Conservation (phyloP, 2,113 vertebrate genomes). For the Addax nasomaculatus region DNA sequence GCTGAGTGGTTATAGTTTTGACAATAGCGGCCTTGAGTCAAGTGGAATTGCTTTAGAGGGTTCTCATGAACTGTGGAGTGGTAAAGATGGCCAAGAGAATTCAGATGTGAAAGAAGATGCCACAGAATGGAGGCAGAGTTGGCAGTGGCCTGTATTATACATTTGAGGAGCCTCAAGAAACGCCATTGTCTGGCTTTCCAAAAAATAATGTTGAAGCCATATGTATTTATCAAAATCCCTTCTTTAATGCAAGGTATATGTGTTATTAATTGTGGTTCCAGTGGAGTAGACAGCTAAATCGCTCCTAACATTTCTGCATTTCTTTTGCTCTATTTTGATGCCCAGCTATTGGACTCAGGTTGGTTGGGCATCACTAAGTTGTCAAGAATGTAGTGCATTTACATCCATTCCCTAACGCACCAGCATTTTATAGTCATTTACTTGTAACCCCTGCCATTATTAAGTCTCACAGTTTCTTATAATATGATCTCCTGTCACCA, state of each 20-base stretch:
- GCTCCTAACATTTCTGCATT: neutral
- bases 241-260: neutral
- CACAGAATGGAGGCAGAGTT: neutral
- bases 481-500: neutral
- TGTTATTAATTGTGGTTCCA: neutral
- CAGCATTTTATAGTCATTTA: neutral
- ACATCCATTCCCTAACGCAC: neutral
- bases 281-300: neutral
- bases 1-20: neutral
- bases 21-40: neutral
- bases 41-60: neutral
- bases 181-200: neutral
- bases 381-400: neutral
- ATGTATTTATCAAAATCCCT: neutral
- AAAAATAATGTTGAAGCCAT: neutral
- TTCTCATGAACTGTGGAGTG: neutral
- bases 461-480: neutral
- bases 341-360: neutral
- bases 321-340: neutral
- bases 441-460: neutral
- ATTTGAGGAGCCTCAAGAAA: neutral
- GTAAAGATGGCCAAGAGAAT: neutral
- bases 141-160: neutral
- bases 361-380: neutral
- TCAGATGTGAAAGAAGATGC: neutral